These are phyloP conservation scores for Torymus tubicola DNA, from an alignment of 2,888 invertebrate species.

Conservation along the genomic window DNA sequence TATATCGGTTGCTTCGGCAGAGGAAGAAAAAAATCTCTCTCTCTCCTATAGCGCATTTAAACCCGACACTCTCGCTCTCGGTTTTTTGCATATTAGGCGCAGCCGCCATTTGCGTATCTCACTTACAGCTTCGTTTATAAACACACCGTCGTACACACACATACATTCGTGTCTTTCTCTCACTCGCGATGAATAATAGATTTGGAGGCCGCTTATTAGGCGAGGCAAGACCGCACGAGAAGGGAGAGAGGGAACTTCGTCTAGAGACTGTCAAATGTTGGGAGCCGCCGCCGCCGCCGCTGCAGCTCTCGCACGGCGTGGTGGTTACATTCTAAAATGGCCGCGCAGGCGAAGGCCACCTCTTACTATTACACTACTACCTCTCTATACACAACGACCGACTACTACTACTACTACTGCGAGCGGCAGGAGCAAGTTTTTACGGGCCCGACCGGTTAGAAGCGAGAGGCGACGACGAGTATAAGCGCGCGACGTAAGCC, in stretches of 20 bases:
- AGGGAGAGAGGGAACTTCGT: constrained; percentile 59
- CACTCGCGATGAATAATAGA: constrained; percentile 70
- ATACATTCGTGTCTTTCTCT: background rate
- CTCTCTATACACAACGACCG: too few species aligned
- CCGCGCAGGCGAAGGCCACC: constrained; percentile 48
- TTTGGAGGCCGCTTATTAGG: constrained; percentile 72
- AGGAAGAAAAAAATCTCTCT: too few species aligned
- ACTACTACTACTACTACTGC: too few species aligned
- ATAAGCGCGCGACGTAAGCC: background rate
- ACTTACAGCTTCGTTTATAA: background rate
- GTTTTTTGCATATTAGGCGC: constrained; percentile 15
- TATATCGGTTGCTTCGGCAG: too few species aligned
- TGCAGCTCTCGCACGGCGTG: too few species aligned
- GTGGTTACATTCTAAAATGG: constrained; percentile 57
- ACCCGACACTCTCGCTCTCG: background rate
- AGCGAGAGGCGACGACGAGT: constrained; percentile 61
- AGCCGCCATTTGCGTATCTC: constrained; percentile 17
- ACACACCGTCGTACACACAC: too few species aligned
- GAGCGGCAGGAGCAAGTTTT: constrained; percentile 4
- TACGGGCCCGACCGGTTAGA: constrained; percentile 72
- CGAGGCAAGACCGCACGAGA: constrained; percentile 62
- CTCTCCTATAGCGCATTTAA: too few species aligned
- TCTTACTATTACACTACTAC: constrained; percentile 29
- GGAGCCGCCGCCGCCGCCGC: background rate
- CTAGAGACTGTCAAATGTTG: constrained; percentile 32